These are phyloP conservation scores for Ictidomys tridecemlineatus DNA, from an alignment of 2,113 vertebrate genomes.

Conservation along the genomic window DNA sequence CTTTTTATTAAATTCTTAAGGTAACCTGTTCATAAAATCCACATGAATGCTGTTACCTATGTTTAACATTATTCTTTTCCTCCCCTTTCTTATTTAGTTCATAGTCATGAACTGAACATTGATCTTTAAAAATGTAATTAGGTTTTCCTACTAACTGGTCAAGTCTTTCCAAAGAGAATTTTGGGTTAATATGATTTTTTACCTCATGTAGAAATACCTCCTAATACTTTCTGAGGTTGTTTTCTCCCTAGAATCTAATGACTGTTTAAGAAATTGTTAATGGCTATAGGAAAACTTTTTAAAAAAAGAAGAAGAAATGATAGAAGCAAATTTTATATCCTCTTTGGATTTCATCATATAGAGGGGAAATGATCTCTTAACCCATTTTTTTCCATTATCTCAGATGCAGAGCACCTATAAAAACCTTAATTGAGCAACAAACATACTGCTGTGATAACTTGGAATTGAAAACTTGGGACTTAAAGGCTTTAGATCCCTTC, in stretches of 20 bases:
- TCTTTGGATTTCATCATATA: background rate
- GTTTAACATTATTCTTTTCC: background rate
- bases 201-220: background rate
- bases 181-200: background rate
- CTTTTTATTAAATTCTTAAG: constrained; percentile 33
- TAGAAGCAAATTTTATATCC: background rate
- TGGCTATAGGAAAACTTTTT: background rate
- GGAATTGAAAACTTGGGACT: no score
- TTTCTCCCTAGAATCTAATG: constrained; percentile 33
- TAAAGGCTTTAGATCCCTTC: background rate
- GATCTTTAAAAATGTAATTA: constrained; percentile 1
- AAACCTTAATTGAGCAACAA: no score
- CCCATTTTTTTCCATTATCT: no score
- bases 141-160: constrained; percentile 1
- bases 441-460: no score
- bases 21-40: background rate
- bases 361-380: background rate
- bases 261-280: constrained; percentile 42
- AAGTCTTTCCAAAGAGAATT: background rate
- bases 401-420: no score
- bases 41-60: background rate
- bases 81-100: background rate
- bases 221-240: background rate
- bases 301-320: constrained; percentile 24
- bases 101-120: background rate